Evolutionary conservation across 1,140 invertebrate species (phyloP).

Genomic region (Ganaspis sp.): DNA sequence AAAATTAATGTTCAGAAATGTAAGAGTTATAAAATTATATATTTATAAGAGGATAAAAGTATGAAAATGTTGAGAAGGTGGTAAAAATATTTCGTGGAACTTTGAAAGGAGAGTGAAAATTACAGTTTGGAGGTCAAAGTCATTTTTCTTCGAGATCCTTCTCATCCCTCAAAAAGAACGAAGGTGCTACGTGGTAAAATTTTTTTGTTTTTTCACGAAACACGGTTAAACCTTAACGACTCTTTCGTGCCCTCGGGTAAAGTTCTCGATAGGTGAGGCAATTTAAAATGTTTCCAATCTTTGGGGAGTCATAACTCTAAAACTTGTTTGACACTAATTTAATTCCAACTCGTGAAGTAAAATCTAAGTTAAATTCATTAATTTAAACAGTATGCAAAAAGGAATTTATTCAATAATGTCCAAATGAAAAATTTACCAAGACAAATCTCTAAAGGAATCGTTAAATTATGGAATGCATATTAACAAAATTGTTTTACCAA

Average conservation of each 20-base stretch:
- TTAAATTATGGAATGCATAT: too few species aligned
- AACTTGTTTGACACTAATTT: constrained; percentile 7
- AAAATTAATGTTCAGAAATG: too few species aligned
- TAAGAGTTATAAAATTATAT: too few species aligned
- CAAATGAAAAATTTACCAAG: background rate
- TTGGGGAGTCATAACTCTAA: background rate
- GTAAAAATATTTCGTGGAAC: background rate
- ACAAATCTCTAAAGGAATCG: too few species aligned
- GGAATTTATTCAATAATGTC: background rate
- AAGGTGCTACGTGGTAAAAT: constrained; percentile 19
- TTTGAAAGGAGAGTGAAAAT: constrained; percentile 1
- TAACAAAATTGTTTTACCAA: too few species aligned
- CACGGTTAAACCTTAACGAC: constrained; percentile 15
- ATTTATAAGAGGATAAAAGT: background rate
- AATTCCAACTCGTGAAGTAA: background rate
- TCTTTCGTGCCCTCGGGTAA: background rate
- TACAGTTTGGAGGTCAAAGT: background rate
- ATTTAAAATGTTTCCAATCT: constrained; percentile 6
- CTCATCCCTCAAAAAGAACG: background rate
- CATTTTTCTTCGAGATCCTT: background rate
- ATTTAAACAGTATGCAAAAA: too few species aligned
- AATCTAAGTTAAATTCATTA: background rate
- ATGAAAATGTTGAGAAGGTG: background rate
- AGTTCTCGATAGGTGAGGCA: constrained; percentile 8
- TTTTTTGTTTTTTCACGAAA: background rate